Base-by-base conservation (phyloP, 2,797 vertebrate species). In the Amniataba percoides region DNA sequence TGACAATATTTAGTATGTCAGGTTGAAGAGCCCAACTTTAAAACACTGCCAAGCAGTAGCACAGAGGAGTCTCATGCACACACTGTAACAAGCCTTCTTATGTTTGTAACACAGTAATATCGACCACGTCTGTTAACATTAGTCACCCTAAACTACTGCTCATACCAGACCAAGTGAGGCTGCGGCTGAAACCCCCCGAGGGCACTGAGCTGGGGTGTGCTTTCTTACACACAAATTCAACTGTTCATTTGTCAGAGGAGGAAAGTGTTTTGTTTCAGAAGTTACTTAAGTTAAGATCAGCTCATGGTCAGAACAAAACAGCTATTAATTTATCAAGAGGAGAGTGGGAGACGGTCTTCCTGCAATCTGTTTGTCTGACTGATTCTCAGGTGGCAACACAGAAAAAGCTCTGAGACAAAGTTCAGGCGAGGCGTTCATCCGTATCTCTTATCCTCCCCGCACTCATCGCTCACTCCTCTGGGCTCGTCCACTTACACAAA, bases 391-490 rank as follows among this genome's bases (percentile, higher is more conserved):
- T 21, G 5, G 46, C 61, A 75, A 68, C 66, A 53, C 57, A 52
- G 57, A 53, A 8, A 61, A 53, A 8, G 9, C 34, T 43, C 18
- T 18, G 40, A 11, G 18, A 25, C 36, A 10, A 23, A 27, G 60
- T 23, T 52, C 19, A 68, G 43, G 42, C 36, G n/a, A 11, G 16
- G n/a, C n/a, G 56, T 48, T 78, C 39, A 52, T 65, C 57, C 66
- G 40, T 66, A 72, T 73, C 45, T 69, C 58, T 61, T 59, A 36
- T 73, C 25, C 19, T 51, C 1, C 48, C 46, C 45, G 49, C 58
- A 31, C 58, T 80, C 61, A 61, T 79, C 78, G 49, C 42, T 74
- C 65, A 55, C 78, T 81, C 59, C 34, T 61, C 36, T 21, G n/a
- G 39, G 39, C 31, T 59, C 15, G 39, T 57, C 66, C 48, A 11